Base-by-base conservation (phyloP, 2,113 vertebrate species). In the Aldabrachelys gigantea region DNA sequence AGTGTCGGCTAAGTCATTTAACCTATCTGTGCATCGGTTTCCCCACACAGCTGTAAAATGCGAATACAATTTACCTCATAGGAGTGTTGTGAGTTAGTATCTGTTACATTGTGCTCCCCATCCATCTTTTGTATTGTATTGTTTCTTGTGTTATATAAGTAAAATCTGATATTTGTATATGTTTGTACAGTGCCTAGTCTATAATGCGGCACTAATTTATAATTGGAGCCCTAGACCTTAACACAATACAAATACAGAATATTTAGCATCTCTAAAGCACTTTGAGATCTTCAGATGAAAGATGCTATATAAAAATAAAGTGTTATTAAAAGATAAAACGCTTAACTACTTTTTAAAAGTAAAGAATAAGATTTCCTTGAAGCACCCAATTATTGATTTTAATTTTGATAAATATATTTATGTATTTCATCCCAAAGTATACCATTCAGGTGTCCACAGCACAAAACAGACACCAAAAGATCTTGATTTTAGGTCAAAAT, bases 51-150 rank as follows among this genome's bases (percentile, higher is more conserved):
- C 62, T 50, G 41, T 24, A 89, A 50, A 95, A 80, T 1, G 79
- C n/a, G 11, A 84, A 47, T 29, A 50, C 0, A 24, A 31, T 31
- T 24, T 11, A 75, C 3, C 53, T n/a, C 50, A 69, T 49, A 49
- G 56, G 80, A 44, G n/a, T 1, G 0, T 4, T 56, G 80, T 1
- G 79, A 59, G n/a, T 16, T 27, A 62, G 6, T 0, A 2, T 31
- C 29, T 12, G 1, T 21, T 13, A 10, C 1, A 19, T 35, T 35
- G 16, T 24, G 5, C 6, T 79, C 0, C 0, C 19, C 41, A 8
- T 19, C 56, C 50, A 49, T 62, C 54, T 84, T 54, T 3, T 25
- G 49, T 6, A n/a, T 72, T 56, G 25, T 1, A 2, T 3, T 69
- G 2, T 41, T 25, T 80, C 75, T 65, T 38, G 29, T 78, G 78